Percentiles rank a stretch among this genome's conserved stretches.
Conservation (phyloP, 2,888 invertebrate species). For the Oasisia sp. region DNA sequence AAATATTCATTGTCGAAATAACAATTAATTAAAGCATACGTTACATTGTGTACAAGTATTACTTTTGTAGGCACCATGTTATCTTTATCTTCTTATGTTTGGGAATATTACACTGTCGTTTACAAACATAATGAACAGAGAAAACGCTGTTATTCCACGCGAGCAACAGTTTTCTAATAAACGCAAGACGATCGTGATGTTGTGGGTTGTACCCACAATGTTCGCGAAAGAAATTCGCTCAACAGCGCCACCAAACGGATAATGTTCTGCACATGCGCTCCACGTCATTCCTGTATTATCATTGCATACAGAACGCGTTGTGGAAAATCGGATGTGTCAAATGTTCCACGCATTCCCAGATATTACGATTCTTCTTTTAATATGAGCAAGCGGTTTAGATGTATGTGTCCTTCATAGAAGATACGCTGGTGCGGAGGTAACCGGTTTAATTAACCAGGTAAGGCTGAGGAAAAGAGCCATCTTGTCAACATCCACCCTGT, state of each 20-base stretch:
- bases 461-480: neutral
- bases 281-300: constrained; percentile 31
- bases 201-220: neutral
- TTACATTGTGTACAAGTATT: too few species aligned
- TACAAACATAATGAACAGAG: too few species aligned
- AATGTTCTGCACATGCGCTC: constrained; percentile 35
- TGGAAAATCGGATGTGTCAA: neutral
- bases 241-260: constrained; percentile 13
- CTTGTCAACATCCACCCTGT: neutral
- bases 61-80: too few species aligned
- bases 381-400: neutral
- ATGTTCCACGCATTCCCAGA: constrained; percentile 8
- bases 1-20: too few species aligned
- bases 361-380: neutral
- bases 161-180: too few species aligned
- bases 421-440: neutral
- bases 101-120: too few species aligned
- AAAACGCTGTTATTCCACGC: too few species aligned
- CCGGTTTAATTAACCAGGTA: neutral
- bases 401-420: neutral
- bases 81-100: too few species aligned
- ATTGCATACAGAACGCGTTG: constrained; percentile 18
- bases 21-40: too few species aligned
- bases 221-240: neutral
- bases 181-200: neutral